These are phyloP conservation scores for Lasioglossum baleicum DNA, from an alignment of 1,140 invertebrate genomes.

Conservation along the genomic window DNA sequence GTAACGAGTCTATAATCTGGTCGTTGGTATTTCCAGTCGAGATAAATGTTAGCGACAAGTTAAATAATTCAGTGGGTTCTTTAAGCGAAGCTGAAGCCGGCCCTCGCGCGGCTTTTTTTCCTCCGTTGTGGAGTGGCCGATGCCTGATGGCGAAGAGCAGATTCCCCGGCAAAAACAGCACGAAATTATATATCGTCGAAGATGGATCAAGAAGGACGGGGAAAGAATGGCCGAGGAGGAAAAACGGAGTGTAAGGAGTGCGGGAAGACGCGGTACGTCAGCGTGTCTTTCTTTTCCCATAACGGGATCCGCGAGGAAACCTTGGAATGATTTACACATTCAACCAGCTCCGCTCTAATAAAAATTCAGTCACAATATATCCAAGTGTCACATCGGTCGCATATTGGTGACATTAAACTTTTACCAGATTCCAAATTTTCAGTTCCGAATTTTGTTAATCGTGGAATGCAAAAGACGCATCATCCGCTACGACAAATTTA, in stretches of 20 bases:
- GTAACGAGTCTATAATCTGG: background rate
- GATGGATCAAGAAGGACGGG: conserved; percentile 12
- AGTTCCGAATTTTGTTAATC: too few species aligned
- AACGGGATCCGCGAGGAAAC: conserved; percentile 43
- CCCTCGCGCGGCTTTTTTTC: background rate
- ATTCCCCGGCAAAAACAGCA: conserved; percentile 9
- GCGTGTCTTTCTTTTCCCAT: conserved; percentile 56
- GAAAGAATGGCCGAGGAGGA: conserved; percentile 41
- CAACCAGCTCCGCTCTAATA: background rate
- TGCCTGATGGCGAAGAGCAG: conserved; percentile 5
- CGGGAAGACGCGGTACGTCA: conserved; percentile 49
- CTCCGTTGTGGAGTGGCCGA: background rate
- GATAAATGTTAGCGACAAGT: conserved; percentile 1
- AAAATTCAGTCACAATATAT: too few species aligned
- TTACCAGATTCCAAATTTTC: too few species aligned
- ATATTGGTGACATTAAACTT: too few species aligned
- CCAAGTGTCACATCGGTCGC: too few species aligned
- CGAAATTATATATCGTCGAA: conserved; percentile 35
- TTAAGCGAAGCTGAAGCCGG: background rate
- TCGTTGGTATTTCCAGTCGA: background rate
- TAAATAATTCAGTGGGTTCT: conserved; percentile 16
- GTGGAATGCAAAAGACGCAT: too few species aligned
- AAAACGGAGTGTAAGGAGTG: conserved; percentile 41
- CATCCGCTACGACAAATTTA: too few species aligned
- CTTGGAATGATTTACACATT: conserved; percentile 53